phyloP scores from a whole-genome alignment of 2,113 vertebrate genomes.

The Centrocercus urophasianus region DNA sequence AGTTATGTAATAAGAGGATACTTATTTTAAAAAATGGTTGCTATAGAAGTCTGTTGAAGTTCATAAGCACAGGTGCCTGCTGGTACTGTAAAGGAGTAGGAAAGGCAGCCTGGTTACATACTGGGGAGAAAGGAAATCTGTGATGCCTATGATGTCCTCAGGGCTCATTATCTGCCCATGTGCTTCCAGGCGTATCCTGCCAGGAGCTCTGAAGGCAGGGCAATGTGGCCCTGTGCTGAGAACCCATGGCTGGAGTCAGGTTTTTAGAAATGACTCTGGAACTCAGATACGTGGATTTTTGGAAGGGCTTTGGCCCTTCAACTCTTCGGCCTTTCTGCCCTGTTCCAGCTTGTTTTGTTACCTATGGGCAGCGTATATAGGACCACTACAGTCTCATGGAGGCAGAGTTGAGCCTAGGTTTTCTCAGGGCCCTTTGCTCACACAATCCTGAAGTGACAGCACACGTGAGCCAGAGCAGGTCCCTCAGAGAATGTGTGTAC shows the following conservation, averaged over 20 bases:
- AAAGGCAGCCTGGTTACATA: neutral
- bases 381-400: neutral
- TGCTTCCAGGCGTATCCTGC: no score
- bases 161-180: neutral
- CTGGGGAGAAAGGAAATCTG: neutral
- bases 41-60: neutral
- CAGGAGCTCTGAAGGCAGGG: neutral
- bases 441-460: neutral
- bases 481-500: neutral
- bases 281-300: neutral
- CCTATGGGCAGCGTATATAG: fast-evolving
- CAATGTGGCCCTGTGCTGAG: neutral
- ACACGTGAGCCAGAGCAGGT: neutral
- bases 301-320: neutral
- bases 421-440: neutral
- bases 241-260: neutral
- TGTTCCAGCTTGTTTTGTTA: neutral
- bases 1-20: neutral
- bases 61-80: neutral
- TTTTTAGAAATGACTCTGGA: neutral
- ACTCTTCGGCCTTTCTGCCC: neutral
- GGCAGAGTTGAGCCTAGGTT: neutral
- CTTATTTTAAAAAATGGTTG: neutral
- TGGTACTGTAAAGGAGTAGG: neutral
- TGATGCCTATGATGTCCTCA: neutral